Conservation (phyloP, 2,797 vertebrate species). For the Protosalanx chinensis region DNA sequence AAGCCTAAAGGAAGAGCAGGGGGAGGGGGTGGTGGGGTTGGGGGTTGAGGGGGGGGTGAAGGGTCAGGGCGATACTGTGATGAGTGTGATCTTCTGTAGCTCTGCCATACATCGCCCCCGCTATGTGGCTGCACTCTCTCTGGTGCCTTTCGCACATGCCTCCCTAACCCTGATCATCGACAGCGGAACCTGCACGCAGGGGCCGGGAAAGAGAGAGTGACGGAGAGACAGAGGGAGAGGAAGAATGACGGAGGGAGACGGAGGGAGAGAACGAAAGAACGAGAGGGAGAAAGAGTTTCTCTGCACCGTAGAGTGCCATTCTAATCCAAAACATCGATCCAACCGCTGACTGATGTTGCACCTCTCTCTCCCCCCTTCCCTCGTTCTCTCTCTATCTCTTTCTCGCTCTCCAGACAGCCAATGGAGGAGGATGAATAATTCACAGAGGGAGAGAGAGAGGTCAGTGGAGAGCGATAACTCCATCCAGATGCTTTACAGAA, state of each 20-base stretch:
- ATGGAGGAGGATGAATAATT: conserved; percentile 46
- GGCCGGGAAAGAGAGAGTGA: no score
- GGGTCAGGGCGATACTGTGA: not conserved
- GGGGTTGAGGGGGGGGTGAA: conserved; percentile 3
- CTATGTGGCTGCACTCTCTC: no score
- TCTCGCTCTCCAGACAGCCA: conserved; percentile 22
- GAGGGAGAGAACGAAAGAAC: no score
- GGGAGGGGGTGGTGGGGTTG: not conserved
- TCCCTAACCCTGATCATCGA: no score
- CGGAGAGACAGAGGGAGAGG: no score
- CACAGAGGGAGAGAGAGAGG: conserved; percentile 42
- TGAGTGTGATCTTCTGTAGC: no score
- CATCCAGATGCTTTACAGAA: conserved; percentile 60
- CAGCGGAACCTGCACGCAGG: no score
- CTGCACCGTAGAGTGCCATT: no score
- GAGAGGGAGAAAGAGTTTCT: no score
- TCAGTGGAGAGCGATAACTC: conserved; percentile 53
- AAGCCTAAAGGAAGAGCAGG: conserved; percentile 20
- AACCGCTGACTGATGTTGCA: not conserved
- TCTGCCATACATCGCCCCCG: no score
- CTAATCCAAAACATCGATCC: not conserved
- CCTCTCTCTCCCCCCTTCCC: not conserved
- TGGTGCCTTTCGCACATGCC: no score
- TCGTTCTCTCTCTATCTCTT: not conserved
- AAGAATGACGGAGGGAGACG: no score